Conservation (phyloP, 1,140 invertebrate genomes). For the Ceratosolen fusciceps region DNA sequence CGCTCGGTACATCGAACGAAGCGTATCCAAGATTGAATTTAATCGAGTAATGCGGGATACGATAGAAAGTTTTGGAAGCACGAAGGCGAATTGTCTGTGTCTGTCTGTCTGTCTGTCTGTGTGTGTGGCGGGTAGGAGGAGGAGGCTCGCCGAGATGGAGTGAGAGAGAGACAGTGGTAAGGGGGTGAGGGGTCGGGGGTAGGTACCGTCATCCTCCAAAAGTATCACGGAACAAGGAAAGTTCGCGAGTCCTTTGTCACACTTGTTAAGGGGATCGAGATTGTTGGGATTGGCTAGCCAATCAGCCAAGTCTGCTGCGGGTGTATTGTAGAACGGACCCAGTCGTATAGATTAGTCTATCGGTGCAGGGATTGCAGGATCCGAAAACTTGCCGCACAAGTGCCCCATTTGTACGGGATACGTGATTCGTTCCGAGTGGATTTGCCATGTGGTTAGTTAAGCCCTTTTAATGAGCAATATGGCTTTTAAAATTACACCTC, state of each 20-base stretch:
- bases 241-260: neutral
- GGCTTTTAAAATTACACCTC: neutral
- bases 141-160: no score
- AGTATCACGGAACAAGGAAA: constrained; percentile 21
- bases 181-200: no score
- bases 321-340: neutral
- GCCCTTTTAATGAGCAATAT: constrained; percentile 35
- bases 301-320: neutral
- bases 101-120: no score
- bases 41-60: no score
- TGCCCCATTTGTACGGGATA: neutral
- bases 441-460: constrained; percentile 36
- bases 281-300: neutral
- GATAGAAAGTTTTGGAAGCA: no score
- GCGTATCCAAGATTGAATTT: no score
- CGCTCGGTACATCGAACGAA: no score
- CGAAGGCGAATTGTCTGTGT: no score
- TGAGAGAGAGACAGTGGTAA: no score
- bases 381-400: constrained; percentile 1
- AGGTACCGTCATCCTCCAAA: no score
- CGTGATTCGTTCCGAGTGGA: neutral
- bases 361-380: neutral
- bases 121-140: no score
- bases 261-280: constrained; percentile 38
- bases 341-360: neutral